phyloP scores from a whole-genome alignment of 2,888 invertebrate genomes.

The Erynnis tages region DNA sequence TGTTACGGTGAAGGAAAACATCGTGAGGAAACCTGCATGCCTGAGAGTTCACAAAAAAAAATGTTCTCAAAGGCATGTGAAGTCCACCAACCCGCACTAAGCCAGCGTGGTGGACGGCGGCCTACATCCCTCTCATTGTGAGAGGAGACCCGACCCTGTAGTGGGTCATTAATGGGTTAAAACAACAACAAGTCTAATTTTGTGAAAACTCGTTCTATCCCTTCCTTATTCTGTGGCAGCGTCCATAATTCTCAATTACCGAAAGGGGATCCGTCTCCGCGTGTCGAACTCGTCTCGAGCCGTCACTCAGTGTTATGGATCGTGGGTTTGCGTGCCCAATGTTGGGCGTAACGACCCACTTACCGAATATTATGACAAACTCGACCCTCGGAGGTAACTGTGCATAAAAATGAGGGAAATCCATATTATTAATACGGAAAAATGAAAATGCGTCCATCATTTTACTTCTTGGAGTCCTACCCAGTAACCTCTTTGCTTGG shows the following conservation, averaged over 20 bases:
- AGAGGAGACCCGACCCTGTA: too few relatives aligned
- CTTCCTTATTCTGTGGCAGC: slow-evolving; percentile 15
- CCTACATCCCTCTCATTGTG: too few relatives aligned
- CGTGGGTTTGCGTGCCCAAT: slow-evolving; percentile 62
- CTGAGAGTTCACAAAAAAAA: too few relatives aligned
- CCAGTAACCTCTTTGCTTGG: background rate
- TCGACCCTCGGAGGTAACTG: slow-evolving; percentile 33
- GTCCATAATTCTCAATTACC: slow-evolving; percentile 52
- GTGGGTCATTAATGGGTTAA: too few relatives aligned
- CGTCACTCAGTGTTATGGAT: slow-evolving; percentile 67
- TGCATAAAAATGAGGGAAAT: slow-evolving; percentile 36
- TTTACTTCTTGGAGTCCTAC: slow-evolving; percentile 3
- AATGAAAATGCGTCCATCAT: slow-evolving; percentile 23
- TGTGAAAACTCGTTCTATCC: background rate
- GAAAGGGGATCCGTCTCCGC: slow-evolving; percentile 59
- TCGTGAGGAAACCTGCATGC: too few relatives aligned
- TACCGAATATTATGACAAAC: slow-evolving; percentile 36
- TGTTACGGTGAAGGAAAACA: too few relatives aligned
- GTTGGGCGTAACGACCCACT: slow-evolving; percentile 54
- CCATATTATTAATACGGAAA: slow-evolving; percentile 31
- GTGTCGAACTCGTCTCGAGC: slow-evolving; percentile 48
- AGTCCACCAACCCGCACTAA: too few relatives aligned
- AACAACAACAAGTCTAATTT: too few relatives aligned
- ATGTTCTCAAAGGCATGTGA: too few relatives aligned
- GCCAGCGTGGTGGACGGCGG: too few relatives aligned